phyloP scores from a whole-genome alignment of 2,113 vertebrate species.

The Colaptes auratus region DNA sequence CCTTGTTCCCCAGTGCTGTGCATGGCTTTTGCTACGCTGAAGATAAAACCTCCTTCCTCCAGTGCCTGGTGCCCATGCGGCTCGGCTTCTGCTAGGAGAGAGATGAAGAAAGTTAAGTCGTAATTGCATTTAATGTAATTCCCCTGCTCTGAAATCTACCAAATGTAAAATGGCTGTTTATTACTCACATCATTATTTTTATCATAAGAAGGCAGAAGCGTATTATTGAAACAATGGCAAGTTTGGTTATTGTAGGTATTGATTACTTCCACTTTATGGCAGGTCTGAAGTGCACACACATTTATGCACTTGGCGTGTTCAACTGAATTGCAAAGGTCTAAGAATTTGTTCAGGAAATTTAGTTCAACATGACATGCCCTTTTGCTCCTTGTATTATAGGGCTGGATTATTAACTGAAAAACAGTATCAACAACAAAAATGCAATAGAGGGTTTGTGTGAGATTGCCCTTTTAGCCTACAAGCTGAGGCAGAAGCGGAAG shows the following conservation, averaged over 20 bases:
- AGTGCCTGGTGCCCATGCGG: fast-evolving
- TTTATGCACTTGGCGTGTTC: background rate
- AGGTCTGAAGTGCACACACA: background rate
- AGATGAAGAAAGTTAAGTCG: background rate
- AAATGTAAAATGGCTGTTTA: background rate
- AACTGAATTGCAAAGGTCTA: background rate
- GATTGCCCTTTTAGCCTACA: background rate
- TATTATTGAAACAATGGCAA: background rate
- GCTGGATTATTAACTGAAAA: slow-evolving; percentile 5
- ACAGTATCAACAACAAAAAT: background rate
- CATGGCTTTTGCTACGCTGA: background rate
- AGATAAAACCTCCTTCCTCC: background rate
- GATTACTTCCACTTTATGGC: background rate
- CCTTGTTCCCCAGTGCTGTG: background rate
- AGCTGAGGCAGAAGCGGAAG: background rate
- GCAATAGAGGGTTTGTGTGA: background rate
- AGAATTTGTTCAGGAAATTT: slow-evolving; percentile 34
- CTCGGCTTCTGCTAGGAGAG: background rate
- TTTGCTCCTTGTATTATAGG: background rate
- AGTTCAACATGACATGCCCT: background rate
- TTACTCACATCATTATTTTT: background rate
- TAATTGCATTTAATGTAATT: background rate
- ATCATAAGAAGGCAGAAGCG: background rate
- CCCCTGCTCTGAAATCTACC: background rate
- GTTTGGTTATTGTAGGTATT: background rate